Evolutionary conservation across 2,888 invertebrate species (phyloP).

Genomic region (Synanthedon andrenaeformis): DNA sequence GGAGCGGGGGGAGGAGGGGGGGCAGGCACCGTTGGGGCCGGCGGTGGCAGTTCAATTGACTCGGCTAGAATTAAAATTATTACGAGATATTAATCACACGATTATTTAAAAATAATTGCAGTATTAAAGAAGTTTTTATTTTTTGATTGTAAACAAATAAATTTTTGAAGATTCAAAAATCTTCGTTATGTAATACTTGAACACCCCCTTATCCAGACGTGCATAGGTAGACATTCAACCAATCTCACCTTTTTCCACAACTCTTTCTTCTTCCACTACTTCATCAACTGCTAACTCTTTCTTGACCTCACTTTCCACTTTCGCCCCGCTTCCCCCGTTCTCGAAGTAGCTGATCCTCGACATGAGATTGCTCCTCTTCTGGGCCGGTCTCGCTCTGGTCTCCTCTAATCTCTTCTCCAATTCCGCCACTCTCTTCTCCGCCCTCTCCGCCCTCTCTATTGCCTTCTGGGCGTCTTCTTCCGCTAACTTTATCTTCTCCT

Average conservation of each 20-base stretch:
- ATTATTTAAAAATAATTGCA: background rate
- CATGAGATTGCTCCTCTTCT: conserved; percentile 34
- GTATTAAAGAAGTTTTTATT: too few relatives aligned
- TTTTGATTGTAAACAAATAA: too few relatives aligned
- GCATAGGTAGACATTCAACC: too few relatives aligned
- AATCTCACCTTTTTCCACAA: background rate
- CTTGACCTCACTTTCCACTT: conserved; percentile 7
- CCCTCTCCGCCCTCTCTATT: conserved; percentile 68
- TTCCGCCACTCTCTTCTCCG: conserved; percentile 16
- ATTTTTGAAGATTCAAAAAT: too few relatives aligned
- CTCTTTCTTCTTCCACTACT: conserved; percentile 6
- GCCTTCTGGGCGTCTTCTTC: conserved; percentile 77
- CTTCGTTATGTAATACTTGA: too few relatives aligned
- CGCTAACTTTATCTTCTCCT: conserved; percentile 76
- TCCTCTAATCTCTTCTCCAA: conserved; percentile 7
- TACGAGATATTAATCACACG: too few relatives aligned
- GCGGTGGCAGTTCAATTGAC: conserved; percentile 1
- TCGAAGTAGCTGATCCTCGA: conserved; percentile 57
- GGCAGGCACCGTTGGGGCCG: background rate
- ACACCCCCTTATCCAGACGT: too few relatives aligned
- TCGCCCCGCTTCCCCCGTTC: conserved; percentile 23
- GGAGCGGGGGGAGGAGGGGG: conserved; percentile 7
- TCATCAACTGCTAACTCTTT: conserved; percentile 15
- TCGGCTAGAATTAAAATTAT: background rate
- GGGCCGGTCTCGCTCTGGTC: conserved; percentile 3